Evolutionary conservation across 2,888 invertebrate species (phyloP).

Genomic region (Trypoxylon attenuatum): DNA sequence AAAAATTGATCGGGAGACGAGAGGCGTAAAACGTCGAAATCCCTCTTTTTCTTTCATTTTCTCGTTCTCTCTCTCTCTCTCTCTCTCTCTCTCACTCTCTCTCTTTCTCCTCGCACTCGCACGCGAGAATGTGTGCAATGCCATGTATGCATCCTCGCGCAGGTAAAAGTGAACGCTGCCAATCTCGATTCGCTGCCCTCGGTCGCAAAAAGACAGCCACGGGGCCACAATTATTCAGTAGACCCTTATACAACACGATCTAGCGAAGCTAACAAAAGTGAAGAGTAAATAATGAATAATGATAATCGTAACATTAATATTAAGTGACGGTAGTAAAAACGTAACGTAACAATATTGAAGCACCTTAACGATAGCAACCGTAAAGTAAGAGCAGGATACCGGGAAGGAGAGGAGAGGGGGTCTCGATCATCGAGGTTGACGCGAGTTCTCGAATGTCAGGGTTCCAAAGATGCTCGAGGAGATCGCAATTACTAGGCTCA

Average conservation of each 20-base stretch:
- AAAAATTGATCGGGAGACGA: slow-evolving; percentile 1
- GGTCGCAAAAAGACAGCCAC: slow-evolving; percentile 8
- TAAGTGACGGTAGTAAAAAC: slow-evolving; percentile 59
- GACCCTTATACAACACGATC: slow-evolving; percentile 25
- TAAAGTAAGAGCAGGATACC: slow-evolving; percentile 34
- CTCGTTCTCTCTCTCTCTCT: not conserved
- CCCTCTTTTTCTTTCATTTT: not conserved
- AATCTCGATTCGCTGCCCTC: not conserved
- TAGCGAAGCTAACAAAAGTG: slow-evolving; percentile 19
- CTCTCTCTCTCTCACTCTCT: not conserved
- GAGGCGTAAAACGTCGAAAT: not conserved
- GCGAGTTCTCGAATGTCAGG: not conserved
- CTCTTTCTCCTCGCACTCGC: not conserved
- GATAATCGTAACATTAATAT: slow-evolving; percentile 58
- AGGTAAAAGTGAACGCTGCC: not conserved
- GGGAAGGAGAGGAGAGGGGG: not conserved
- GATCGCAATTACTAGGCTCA: no score
- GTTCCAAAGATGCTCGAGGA: slow-evolving; percentile 2
- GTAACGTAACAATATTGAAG: slow-evolving; percentile 70
- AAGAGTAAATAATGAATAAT: slow-evolving; percentile 19
- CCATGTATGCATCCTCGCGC: not conserved
- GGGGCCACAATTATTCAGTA: slow-evolving; percentile 37
- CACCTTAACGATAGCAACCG: slow-evolving; percentile 64
- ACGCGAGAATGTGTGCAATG: not conserved
- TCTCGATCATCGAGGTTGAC: slow-evolving; percentile 17